Evolutionary conservation across 2,797 vertebrate species (phyloP).

Genomic region (Acanthornis magna): DNA sequence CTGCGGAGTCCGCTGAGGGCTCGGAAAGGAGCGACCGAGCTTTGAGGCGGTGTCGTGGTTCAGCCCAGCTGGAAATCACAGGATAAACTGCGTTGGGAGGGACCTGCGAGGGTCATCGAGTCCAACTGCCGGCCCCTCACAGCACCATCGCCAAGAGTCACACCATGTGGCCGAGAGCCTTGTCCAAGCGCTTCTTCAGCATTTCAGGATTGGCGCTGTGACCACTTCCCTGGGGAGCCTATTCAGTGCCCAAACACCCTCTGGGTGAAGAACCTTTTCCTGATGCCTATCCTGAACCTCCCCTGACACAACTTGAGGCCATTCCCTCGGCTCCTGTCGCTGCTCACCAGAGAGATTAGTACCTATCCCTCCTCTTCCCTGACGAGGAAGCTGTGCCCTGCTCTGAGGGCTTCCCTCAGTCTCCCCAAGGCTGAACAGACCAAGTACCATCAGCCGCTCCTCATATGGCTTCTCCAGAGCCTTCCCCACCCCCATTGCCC

Average conservation of each 20-base stretch:
- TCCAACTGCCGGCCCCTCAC: not conserved
- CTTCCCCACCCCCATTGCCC: not conserved
- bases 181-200: not conserved
- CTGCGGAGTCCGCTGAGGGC: too few relatives aligned
- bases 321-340: not conserved
- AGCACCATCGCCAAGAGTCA: too few relatives aligned
- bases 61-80: not conserved
- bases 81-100: not conserved
- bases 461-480: not conserved
- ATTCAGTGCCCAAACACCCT: not conserved
- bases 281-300: rapidly evolving
- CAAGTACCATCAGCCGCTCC: not conserved
- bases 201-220: not conserved
- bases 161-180: not conserved
- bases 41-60: not conserved
- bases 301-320: not conserved
- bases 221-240: not conserved
- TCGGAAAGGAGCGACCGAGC: rapidly evolving
- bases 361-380: too few relatives aligned
- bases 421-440: not conserved
- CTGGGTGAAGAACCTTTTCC: not conserved
- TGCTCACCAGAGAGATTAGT: not conserved
- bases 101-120: not conserved
- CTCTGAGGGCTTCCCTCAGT: too few relatives aligned
- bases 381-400: too few relatives aligned